Base-by-base conservation (phyloP, 1,140 invertebrate species). In the Eurosta solidaginis region DNA sequence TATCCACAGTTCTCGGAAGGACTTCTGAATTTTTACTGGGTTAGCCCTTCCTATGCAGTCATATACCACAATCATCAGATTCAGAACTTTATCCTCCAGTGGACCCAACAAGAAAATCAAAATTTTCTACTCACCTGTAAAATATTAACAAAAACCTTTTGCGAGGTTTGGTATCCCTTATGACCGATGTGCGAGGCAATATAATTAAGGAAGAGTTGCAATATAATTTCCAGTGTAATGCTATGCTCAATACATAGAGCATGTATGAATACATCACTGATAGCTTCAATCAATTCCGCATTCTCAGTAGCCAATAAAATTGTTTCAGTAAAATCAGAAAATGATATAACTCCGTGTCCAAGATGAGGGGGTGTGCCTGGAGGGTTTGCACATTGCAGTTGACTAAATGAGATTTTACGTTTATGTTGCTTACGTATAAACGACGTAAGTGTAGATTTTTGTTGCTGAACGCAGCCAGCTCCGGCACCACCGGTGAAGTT, bases 191-290 rank as follows among this genome's bases (percentile, higher is more conserved):
- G 84, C 59, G 84, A 82, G 68, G 85, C 85, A 75, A 87, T 86
- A 49, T 87, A 87, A 77, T 87, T 87, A 3, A 87, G 81, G 20
- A 87, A 87, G n/a, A 86, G 76, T 77, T 85, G 84, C 12, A 87
- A 50, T 52, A 87, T 78, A 4, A 84, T 81, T 3, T 87, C 84
- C 73, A 87, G 54, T 4, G 81, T 81, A 45, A 87, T 79, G 25
- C 83, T 86, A 27, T 85, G 84, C 77, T 86, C 84, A 25, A 87
- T 82, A 45, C 84, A 85, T 7, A 87, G 80, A 0, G 84, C 84
- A 77, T 87, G 85, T 33, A 87, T 86, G n/a, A 87, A 84, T 6
- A 81, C 83, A 79, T 87, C 85, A 54, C 85, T 85, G 22, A 87
- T 86, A 14, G 84, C 85, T 76, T 87, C 85, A n/a, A 87, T 85